These are phyloP conservation scores for Mugil cephalus DNA, from an alignment of 2,113 vertebrate species.

Conservation along the genomic window DNA sequence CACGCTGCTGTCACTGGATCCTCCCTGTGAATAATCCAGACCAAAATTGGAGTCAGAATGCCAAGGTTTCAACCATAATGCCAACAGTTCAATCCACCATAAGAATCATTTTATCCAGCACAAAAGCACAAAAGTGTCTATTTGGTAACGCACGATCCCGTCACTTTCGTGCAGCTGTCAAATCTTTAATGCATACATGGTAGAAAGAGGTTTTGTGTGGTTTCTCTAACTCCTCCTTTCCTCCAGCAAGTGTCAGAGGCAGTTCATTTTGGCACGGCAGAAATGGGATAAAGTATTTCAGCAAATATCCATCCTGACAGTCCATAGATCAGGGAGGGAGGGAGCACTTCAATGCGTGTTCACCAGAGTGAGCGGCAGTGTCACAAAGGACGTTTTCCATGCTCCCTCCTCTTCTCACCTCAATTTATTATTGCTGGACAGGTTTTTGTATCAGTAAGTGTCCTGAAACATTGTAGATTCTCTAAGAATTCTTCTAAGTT, in stretches of 20 bases:
- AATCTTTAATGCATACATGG: constrained; percentile 59
- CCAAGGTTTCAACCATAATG: constrained; percentile 37
- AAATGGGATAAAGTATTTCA: constrained; percentile 75
- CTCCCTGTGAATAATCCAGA: constrained; percentile 38
- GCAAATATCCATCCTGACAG: constrained; percentile 72
- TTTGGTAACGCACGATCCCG: neutral
- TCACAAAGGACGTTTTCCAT: constrained; percentile 66
- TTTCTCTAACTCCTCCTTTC: constrained; percentile 41
- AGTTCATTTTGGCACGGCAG: constrained; percentile 63
- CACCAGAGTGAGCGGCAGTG: constrained; percentile 69
- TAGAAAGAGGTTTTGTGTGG: constrained; percentile 39
- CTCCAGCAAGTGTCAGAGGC: constrained; percentile 66
- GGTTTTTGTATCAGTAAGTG: constrained; percentile 46
- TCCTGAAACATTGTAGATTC: constrained; percentile 22
- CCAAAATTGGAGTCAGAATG: constrained; percentile 44
- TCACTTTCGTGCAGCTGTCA: constrained; percentile 12
- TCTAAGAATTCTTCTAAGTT: constrained; percentile 5
- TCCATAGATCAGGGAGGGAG: constrained; percentile 77
- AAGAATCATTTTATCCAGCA: constrained; percentile 56
- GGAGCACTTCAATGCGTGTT: constrained; percentile 61
- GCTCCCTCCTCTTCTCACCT: constrained; percentile 67
- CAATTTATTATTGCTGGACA: constrained; percentile 69
- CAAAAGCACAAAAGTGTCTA: neutral
- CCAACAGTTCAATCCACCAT: constrained; percentile 21
- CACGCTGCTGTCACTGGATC: constrained; percentile 17